phyloP scores from a whole-genome alignment of 1,140 invertebrate genomes.

The Samia ricini region DNA sequence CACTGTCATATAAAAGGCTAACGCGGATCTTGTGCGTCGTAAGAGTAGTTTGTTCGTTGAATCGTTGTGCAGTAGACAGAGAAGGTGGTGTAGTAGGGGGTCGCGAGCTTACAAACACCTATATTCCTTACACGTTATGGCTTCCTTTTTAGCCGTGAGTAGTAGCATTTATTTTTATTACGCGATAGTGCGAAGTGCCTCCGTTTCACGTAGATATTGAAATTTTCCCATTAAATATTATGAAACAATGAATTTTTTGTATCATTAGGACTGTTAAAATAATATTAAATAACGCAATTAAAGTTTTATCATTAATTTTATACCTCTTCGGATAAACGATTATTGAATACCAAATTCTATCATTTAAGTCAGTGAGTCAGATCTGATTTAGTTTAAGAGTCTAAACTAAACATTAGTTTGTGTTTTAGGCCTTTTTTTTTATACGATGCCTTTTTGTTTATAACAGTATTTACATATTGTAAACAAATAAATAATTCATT shows the following conservation, averaged over 20 bases:
- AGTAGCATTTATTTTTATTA: constrained; percentile 18
- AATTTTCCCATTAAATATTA: not conserved
- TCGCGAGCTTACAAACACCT: constrained; percentile 19
- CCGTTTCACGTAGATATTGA: not conserved
- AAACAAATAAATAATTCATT: no score
- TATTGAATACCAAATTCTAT: no score
- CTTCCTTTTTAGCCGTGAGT: constrained; percentile 61
- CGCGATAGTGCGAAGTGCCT: constrained; percentile 26
- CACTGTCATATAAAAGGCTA: constrained; percentile 65
- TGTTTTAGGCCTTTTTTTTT: no score
- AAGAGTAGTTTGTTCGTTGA: constrained; percentile 23
- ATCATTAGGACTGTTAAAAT: not conserved
- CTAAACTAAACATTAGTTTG: no score
- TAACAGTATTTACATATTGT: no score
- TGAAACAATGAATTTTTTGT: not conserved
- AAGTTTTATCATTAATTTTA: not conserved
- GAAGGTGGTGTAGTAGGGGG: constrained; percentile 24
- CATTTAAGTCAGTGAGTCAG: no score
- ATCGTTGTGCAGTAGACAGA: constrained; percentile 9
- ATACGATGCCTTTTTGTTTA: no score
- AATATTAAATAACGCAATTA: not conserved
- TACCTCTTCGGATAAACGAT: no score
- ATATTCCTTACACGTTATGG: constrained; percentile 48
- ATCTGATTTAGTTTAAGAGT: no score
- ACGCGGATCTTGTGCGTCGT: constrained; percentile 19